These are phyloP conservation scores for Ophiothrix spiculata DNA, from an alignment of 35 echinoderm and acorn worm genomes.

Conservation along the genomic window DNA sequence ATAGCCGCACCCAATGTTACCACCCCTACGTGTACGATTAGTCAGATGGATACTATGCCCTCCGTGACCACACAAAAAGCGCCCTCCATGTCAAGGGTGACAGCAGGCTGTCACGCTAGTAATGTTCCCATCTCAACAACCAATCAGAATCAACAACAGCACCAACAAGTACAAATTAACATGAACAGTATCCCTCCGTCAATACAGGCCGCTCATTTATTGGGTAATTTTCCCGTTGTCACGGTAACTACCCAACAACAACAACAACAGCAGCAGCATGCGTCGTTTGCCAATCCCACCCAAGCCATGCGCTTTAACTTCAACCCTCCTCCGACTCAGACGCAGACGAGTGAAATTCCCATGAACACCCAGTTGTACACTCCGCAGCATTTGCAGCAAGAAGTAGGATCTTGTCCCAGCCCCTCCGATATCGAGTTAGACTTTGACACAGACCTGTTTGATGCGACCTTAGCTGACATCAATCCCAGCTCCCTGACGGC, in stretches of 20 bases:
- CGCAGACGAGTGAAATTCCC: no score
- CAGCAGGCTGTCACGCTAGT: background rate
- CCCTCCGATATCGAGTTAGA: constrained; percentile 66
- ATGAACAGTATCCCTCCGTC: background rate
- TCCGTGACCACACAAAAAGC: background rate
- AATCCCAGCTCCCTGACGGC: background rate
- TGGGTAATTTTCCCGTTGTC: background rate
- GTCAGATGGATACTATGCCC: background rate
- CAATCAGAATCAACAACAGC: background rate
- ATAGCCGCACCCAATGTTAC: background rate
- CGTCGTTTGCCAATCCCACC: background rate
- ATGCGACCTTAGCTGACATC: constrained; percentile 53
- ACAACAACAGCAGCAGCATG: no score
- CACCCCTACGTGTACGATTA: background rate
- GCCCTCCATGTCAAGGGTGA: background rate
- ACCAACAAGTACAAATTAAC: background rate
- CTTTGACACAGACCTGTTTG: constrained; percentile 83
- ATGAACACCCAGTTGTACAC: background rate
- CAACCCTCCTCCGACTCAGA: background rate
- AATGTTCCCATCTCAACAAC: background rate
- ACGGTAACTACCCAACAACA: background rate
- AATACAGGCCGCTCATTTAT: background rate
- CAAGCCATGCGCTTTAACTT: background rate
- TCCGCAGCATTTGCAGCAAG: background rate
- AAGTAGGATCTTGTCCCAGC: constrained; percentile 34